Percentiles rank a stretch among this genome's conserved stretches.
Evolutionary conservation across 2,113 vertebrate species (phyloP).

Genomic region (Trochalopteron elliotii): DNA sequence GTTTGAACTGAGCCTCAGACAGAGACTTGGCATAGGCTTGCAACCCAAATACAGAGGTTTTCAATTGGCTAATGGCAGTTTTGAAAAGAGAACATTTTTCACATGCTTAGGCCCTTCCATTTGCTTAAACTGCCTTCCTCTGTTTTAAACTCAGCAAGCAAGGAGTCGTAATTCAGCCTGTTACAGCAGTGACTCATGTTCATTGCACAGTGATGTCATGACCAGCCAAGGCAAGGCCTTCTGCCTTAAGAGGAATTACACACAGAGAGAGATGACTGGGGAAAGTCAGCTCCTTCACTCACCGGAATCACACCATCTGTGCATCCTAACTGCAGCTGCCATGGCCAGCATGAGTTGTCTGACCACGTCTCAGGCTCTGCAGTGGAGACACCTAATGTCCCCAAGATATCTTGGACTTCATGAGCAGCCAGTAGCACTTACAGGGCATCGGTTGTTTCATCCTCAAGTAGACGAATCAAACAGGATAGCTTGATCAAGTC

Average conservation of each 20-base stretch:
- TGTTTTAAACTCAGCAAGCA: conserved; percentile 24
- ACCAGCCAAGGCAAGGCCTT: conserved; percentile 3
- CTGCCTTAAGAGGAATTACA: conserved; percentile 27
- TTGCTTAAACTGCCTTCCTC: conserved; percentile 32
- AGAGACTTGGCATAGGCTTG: conserved; percentile 41
- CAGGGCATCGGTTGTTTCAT: neutral
- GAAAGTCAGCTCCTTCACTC: neutral
- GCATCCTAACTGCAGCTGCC: neutral
- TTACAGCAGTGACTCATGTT: conserved; percentile 9
- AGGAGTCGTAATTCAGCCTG: conserved; percentile 26
- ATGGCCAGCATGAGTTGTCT: neutral
- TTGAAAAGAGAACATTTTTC: conserved; percentile 61
- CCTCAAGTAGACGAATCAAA: neutral
- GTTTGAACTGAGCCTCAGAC: conserved; percentile 58
- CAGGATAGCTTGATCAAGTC: neutral
- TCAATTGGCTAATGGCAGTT: conserved; percentile 55
- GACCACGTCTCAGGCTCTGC: neutral
- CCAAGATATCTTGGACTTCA: neutral
- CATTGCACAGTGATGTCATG: neutral
- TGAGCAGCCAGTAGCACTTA: neutral
- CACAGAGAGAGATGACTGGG: neutral
- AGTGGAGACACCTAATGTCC: neutral
- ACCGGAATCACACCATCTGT: neutral
- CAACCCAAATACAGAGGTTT: conserved; percentile 50
- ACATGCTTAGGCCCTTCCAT: conserved; percentile 53